phyloP scores from a whole-genome alignment of 2,797 vertebrate genomes.

The Rhynchonycteris naso region DNA sequence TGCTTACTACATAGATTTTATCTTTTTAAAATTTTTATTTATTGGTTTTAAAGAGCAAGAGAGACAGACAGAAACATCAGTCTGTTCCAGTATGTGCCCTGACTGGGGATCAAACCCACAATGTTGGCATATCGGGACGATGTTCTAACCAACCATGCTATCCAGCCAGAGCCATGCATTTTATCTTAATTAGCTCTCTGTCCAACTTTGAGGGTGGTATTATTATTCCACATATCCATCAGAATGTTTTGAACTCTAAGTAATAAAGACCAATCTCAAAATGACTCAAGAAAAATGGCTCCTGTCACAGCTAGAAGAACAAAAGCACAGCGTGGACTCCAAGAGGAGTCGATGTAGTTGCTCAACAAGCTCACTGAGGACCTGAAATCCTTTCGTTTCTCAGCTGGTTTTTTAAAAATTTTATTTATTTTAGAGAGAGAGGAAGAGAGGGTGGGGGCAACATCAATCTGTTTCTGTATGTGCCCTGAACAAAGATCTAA shows the following conservation, averaged over 20 bases:
- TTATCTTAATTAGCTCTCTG: conserved; percentile 21
- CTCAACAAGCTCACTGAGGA: neutral
- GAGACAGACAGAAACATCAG: too few species aligned
- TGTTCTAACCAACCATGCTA: too few species aligned
- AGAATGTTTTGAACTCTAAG: neutral
- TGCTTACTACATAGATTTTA: neutral
- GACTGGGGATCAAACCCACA: too few species aligned
- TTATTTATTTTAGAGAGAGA: too few species aligned
- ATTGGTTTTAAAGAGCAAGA: too few species aligned
- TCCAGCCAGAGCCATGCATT: neutral
- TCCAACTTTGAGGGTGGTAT: neutral
- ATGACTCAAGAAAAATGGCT: neutral
- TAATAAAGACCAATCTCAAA: neutral
- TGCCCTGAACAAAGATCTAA: too few species aligned
- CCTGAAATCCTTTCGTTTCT: neutral
- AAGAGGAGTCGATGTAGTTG: neutral
- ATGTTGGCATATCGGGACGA: too few species aligned
- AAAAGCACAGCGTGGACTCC: neutral
- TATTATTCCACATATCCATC: neutral
- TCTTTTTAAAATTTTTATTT: neutral
- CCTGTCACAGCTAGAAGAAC: neutral
- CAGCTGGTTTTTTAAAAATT: neutral
- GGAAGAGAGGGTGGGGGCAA: too few species aligned
- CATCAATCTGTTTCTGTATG: too few species aligned
- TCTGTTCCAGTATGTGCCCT: too few species aligned